A percentile compares a stretch with the other conserved stretches of the same genome.
Evolutionary conservation across 2,797 vertebrate species (phyloP).

Genomic region (Karalla daura): DNA sequence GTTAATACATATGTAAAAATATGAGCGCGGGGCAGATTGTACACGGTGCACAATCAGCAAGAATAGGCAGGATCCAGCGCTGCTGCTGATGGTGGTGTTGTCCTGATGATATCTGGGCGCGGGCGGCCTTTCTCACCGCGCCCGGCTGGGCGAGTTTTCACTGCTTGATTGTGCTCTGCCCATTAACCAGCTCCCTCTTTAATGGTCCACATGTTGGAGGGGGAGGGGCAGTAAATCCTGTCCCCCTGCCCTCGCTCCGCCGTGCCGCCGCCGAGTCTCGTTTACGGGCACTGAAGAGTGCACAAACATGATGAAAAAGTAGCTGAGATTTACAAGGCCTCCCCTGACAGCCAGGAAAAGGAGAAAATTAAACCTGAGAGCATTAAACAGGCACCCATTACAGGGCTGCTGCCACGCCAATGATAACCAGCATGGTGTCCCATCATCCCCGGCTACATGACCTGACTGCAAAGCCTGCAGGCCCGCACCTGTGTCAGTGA

Average conservation of each 20-base stretch:
- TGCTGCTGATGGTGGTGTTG: not conserved
- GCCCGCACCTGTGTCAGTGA: slow-evolving; percentile 63
- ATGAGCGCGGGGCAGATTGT: not conserved
- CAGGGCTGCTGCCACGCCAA: slow-evolving; percentile 76
- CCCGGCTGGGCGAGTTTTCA: slow-evolving; percentile 69
- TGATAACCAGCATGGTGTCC: slow-evolving; percentile 82
- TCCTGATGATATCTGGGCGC: slow-evolving; percentile 25
- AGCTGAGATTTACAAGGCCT: slow-evolving; percentile 88
- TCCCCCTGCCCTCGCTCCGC: slow-evolving; percentile 66
- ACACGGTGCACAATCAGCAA: not conserved
- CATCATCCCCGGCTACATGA: slow-evolving; percentile 65
- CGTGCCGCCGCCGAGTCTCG: slow-evolving; percentile 71
- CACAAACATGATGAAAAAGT: slow-evolving; percentile 89
- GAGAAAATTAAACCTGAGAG: slow-evolving; percentile 87
- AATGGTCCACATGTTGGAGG: slow-evolving; percentile 80
- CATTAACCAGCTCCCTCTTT: slow-evolving; percentile 86
- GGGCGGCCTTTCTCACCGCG: slow-evolving; percentile 20
- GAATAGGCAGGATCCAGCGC: slow-evolving; percentile 6
- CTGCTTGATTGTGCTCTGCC: slow-evolving; percentile 81
- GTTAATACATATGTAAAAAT: slow-evolving; percentile 33
- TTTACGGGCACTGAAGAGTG: slow-evolving; percentile 82
- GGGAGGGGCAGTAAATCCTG: slow-evolving; percentile 85
- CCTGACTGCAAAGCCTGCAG: slow-evolving; percentile 75
- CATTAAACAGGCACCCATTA: slow-evolving; percentile 86
- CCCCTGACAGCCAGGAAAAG: slow-evolving; percentile 84